Evolutionary conservation across 2,113 vertebrate genomes (phyloP), one percentile per base, ranked within the genome.

Genomic region (Sceloporus tristichus): DNA sequence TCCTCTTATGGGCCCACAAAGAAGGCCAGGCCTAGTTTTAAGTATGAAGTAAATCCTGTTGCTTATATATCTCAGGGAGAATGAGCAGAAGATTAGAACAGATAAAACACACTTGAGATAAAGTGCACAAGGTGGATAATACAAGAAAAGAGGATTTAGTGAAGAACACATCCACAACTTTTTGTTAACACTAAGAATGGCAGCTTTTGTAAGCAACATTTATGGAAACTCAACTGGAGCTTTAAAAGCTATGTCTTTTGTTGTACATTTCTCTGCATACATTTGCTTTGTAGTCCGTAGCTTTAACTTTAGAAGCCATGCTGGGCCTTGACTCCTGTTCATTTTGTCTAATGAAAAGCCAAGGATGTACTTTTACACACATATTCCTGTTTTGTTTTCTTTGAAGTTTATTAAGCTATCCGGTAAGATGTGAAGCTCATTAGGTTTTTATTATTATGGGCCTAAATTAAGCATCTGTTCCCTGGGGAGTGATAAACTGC

Each of bases 121-220:
- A 98, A 98, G 98, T 98, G 97, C 97, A 96, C 97, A 96, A 98
- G 98, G 98, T 98, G 98, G 98, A 98, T 99, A 99, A 98, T 97
- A 97, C 97, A 97, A 98, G 98, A 97, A 99, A 99, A 98, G 98
- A 98, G 98, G 98, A 98, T 99, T 99, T 99, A 98, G 98, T 98
- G 97, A 98, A 98, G 98, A 98, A 98, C 98, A 95, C 97, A 98
- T 97, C 98, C 98, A 98, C 98, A 98, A 98, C 97, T 98, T 98
- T 98, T 98, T 98, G 97, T 98, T 98, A 98, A 97, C 96, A 96
- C 91, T 97, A 97, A 98, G 98, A 99, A 98, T 98, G 93, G 97
- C 95, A 91, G 96, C 97, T 97, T 97, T 98, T 97, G 97, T 98
- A 97, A 98, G 97, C 96, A 97, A 98, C 98, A 98, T 98, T 98